A percentile compares a stretch with the other conserved stretches of the same genome.
These are phyloP conservation scores for Tragelaphus oryx DNA, from an alignment of 2,797 vertebrate genomes.

Conservation along the genomic window DNA sequence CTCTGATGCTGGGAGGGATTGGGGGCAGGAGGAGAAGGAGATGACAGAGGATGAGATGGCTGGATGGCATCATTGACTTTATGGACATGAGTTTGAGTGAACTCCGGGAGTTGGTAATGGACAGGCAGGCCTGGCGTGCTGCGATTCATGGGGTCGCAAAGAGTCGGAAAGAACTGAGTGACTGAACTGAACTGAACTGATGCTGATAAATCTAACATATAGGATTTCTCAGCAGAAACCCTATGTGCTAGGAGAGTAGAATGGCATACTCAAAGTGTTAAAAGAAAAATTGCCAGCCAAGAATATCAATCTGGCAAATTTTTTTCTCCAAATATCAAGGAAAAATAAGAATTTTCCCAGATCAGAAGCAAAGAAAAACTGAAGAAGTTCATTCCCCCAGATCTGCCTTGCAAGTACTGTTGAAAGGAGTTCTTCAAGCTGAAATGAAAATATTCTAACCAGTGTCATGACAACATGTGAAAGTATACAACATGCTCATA, in stretches of 20 bases:
- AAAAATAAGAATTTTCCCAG: background rate
- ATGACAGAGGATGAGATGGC: too few species aligned
- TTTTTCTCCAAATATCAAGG: background rate
- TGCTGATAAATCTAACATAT: background rate
- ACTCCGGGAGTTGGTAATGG: too few species aligned
- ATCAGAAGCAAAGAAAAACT: background rate
- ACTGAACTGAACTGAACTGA: too few species aligned
- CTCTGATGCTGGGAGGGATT: too few species aligned
- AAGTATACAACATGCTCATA: background rate
- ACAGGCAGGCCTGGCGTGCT: too few species aligned
- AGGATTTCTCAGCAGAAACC: background rate
- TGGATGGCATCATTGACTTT: accelerated
- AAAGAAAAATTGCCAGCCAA: background rate
- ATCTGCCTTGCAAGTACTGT: background rate
- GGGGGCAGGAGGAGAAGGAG: too few species aligned
- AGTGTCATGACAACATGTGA: background rate
- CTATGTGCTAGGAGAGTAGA: background rate
- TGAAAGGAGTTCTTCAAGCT: background rate
- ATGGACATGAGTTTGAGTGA: too few species aligned
- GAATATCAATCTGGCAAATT: background rate
- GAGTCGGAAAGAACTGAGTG: accelerated
- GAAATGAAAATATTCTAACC: background rate
- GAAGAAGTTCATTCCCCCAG: background rate
- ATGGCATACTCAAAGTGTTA: background rate
- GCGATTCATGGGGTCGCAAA: accelerated